phyloP scores from a whole-genome alignment of 2,113 vertebrate genomes.

The Callithrix jacchus region DNA sequence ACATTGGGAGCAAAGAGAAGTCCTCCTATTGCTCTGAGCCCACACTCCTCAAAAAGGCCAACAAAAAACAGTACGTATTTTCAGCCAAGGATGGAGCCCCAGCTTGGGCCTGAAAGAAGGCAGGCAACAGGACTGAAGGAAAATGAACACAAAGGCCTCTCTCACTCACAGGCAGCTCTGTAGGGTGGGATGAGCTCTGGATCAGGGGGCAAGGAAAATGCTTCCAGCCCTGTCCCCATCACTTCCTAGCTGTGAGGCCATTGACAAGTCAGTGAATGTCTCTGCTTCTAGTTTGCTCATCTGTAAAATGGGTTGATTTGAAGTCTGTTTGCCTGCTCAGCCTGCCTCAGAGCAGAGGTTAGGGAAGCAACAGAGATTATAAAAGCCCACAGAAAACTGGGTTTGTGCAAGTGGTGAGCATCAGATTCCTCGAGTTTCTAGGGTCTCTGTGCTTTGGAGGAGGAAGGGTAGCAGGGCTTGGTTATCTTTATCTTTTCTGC shows the following conservation, averaged over 20 bases:
- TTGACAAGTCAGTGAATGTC: background rate
- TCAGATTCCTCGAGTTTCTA: background rate
- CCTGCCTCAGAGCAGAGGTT: background rate
- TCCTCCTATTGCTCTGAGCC: conserved; percentile 79
- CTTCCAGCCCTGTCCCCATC: background rate
- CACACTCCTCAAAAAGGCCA: conserved; percentile 77
- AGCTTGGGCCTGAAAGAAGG: background rate
- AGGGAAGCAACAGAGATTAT: background rate
- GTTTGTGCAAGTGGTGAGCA: fast-evolving
- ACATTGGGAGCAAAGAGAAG: conserved; percentile 79
- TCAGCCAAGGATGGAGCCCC: background rate
- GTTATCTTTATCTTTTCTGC: background rate
- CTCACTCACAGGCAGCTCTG: fast-evolving
- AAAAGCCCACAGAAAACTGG: background rate
- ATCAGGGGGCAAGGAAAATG: background rate
- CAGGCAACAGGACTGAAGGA: background rate
- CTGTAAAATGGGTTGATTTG: background rate
- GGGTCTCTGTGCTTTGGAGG: background rate
- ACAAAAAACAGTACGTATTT: conserved; percentile 84
- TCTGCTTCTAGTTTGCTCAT: background rate
- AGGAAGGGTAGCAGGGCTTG: too few species aligned
- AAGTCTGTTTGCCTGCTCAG: background rate
- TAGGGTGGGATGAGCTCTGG: background rate
- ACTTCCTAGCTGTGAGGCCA: background rate
- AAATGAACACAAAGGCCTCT: background rate